Conservation (phyloP, 2,113 vertebrate species). For the Pongo abelii region DNA sequence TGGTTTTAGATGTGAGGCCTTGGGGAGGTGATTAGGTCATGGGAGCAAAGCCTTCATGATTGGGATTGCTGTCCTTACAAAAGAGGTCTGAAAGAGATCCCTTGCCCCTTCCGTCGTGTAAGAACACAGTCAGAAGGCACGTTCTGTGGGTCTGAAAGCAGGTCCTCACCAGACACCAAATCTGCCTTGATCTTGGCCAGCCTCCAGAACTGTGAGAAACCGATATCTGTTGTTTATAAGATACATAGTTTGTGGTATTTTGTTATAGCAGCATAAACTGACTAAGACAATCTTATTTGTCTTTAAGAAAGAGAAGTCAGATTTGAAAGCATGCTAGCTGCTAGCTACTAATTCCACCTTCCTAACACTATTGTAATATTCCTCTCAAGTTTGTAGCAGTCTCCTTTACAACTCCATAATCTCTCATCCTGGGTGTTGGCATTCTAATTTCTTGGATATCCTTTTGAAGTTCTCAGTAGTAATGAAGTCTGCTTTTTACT, state of each 20-base stretch:
- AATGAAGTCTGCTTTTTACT: not conserved
- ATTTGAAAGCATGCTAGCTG: not conserved
- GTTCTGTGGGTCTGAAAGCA: not conserved
- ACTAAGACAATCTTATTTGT: not conserved
- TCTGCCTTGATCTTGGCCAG: not conserved
- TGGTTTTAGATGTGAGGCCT: not conserved
- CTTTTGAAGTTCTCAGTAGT: not conserved
- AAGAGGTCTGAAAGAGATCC: not conserved
- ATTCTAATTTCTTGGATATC: not conserved
- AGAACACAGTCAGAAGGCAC: not conserved
- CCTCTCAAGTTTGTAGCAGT: not conserved
- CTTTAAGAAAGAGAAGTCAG: constrained; percentile 9
- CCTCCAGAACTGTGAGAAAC: not conserved
- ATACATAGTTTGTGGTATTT: not conserved
- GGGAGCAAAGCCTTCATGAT: not conserved
- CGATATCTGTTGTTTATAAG: not conserved
- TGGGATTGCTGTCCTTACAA: not conserved
- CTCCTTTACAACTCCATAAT: not conserved
- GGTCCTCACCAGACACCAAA: not conserved
- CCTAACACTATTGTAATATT: not conserved
- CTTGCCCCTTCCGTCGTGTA: too few relatives aligned
- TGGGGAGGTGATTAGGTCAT: not conserved
- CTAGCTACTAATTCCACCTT: not conserved
- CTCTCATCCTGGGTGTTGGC: not conserved
- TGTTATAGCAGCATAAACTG: not conserved